phyloP scores from a whole-genome alignment of 2,888 invertebrate species.

The Hemaris fuciformis region DNA sequence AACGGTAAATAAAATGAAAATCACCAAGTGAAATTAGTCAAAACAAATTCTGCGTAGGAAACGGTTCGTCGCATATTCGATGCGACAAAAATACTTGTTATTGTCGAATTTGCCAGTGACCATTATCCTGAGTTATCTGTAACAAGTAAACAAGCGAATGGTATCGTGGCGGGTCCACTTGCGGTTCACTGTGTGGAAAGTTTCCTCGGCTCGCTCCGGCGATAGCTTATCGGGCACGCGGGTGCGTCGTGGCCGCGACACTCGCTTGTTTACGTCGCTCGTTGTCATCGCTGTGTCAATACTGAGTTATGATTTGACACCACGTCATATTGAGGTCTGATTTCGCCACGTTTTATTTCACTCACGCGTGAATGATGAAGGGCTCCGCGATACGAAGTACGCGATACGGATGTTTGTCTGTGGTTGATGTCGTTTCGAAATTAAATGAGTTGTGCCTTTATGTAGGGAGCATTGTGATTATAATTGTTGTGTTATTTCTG shows the following conservation, averaged over 20 bases:
- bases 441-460: neutral
- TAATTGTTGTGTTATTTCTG: neutral
- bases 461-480: neutral
- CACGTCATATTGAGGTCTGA: neutral
- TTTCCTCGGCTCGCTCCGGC: neutral
- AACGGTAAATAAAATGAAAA: neutral
- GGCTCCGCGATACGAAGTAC: neutral
- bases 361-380: neutral
- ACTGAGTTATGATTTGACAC: neutral
- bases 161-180: constrained; percentile 17
- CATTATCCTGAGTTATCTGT: constrained; percentile 34
- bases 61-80: neutral
- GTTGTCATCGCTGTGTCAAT: neutral
- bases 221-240: constrained; percentile 10
- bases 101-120: neutral
- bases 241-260: neutral
- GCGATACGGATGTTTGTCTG: too few relatives aligned
- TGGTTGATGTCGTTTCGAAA: neutral
- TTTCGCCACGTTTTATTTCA: neutral
- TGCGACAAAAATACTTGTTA: neutral
- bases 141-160: constrained; percentile 46
- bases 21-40: neutral
- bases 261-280: neutral
- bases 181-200: constrained; percentile 3
- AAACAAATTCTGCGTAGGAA: neutral